Base-by-base conservation (phyloP, 2,113 vertebrate genomes). In the Carassius carassius region DNA sequence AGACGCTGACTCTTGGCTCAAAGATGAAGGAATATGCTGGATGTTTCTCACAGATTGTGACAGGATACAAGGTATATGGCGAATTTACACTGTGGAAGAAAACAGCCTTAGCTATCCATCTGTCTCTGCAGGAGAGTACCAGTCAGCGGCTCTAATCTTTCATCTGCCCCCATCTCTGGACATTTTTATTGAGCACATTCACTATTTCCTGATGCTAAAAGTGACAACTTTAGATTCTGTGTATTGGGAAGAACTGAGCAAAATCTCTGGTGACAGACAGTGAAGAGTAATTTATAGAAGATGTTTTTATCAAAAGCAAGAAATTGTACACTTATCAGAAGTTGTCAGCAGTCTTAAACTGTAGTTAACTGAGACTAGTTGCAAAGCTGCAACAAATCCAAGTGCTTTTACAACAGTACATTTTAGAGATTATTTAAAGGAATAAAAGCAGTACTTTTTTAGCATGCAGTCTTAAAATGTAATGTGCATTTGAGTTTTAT, bases 51-150 rank as follows among this genome's bases (percentile, higher is more conserved):
- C 74, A 19, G 83, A n/a, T 63, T 69, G 58, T 63, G 73, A 78
- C 74, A 78, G 83, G 83, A 78, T 35, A 84, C 73, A 78, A 84
- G 73, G 19, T 84, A 58, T 84, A 77, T 76, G 73, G 60, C 19
- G 25, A 51, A 16, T 62, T 29, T 58, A 19, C 6, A 12, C 58
- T 6, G 29, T 32, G 14, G 47, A 75, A 37, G 56, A 83, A 47
- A 75, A n/a, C 70, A 16, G 35, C 16, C 44, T 29, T 54, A 63
- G 54, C 56, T 23, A 41, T 76, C 25, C 37, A 41, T 62, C 49
- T 29, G 51, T 47, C 41, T 74, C 58, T 62, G 21, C n/a, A 63
- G 56, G 60, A 81, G 58, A 49, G 16, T 21, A 63, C 29, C 58
- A 49, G 37, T 3, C 9, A 67, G 21, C 76, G 3, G 10, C 14